phyloP scores from a whole-genome alignment of 2,797 vertebrate species.

The Diplodus puntazzo region DNA sequence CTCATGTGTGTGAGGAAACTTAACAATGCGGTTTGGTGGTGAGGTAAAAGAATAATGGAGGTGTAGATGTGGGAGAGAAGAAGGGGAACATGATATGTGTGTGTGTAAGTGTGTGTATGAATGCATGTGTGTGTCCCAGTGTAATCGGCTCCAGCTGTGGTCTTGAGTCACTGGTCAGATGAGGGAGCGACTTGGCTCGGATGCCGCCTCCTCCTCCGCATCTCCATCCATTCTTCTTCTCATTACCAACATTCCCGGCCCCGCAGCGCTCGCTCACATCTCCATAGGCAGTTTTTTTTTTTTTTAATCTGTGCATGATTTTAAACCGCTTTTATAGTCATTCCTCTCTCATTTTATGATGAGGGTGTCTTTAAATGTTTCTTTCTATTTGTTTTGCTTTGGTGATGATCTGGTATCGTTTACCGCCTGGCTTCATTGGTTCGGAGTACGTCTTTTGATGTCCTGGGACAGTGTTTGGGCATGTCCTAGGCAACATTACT shows the following conservation, averaged over 20 bases:
- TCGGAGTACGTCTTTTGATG: constrained; percentile 47
- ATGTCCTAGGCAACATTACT: constrained; percentile 26
- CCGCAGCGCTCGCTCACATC: constrained; percentile 51
- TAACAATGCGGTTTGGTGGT: constrained; percentile 54
- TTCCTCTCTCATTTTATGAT: constrained; percentile 37
- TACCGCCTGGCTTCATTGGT: constrained; percentile 48
- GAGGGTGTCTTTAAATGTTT: constrained; percentile 21
- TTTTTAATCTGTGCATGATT: constrained; percentile 42
- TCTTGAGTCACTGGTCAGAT: constrained; percentile 84
- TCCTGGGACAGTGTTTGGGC: constrained; percentile 55
- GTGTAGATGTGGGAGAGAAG: constrained; percentile 53
- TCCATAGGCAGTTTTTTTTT: constrained; percentile 16
- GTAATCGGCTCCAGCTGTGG: constrained; percentile 87
- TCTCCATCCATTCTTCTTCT: constrained; percentile 80
- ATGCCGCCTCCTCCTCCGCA: constrained; percentile 69
- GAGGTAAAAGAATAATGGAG: constrained; percentile 46
- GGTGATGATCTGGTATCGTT: constrained; percentile 51
- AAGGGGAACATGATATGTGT: constrained; percentile 64
- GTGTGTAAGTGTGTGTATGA: constrained; percentile 41
- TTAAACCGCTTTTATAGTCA: constrained; percentile 40
- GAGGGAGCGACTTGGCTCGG: constrained; percentile 76
- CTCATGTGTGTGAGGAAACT: constrained; percentile 51
- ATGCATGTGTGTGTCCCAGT: constrained; percentile 25
- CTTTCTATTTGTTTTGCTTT: constrained; percentile 38
- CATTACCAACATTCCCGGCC: constrained; percentile 66